Evolutionary conservation across 2,113 vertebrate species (phyloP).

Genomic region (Beaufortia kweichowensis): DNA sequence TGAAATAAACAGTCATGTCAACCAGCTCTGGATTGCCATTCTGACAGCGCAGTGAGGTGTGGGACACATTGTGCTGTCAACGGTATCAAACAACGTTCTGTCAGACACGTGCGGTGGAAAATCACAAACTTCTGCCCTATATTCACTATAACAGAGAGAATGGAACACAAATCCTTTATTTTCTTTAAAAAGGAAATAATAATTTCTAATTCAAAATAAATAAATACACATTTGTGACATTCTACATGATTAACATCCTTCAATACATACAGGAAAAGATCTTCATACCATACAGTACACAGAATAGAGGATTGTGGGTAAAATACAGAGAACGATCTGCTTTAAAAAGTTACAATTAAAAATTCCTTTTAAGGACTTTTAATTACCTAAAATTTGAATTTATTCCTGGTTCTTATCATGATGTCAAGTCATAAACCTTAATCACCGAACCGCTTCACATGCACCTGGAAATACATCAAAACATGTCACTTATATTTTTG

Average conservation of each 20-base stretch:
- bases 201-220: slow-evolving; percentile 67
- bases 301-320: slow-evolving; percentile 59
- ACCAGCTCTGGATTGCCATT: not conserved
- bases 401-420: not conserved
- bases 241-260: slow-evolving; percentile 55
- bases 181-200: slow-evolving; percentile 66
- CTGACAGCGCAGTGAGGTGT: slow-evolving; percentile 4
- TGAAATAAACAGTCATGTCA: not conserved
- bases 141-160: not conserved
- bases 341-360: slow-evolving; percentile 26
- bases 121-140: not conserved
- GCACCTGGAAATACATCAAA: slow-evolving; percentile 16
- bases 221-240: slow-evolving; percentile 72
- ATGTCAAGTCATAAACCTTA: not conserved
- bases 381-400: not conserved
- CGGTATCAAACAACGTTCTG: not conserved
- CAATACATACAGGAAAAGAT: too few species aligned
- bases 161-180: slow-evolving; percentile 61
- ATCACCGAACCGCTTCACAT: slow-evolving; percentile 1
- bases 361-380: slow-evolving; percentile 3
- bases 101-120: not conserved
- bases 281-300: too few species aligned
- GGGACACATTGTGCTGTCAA: not conserved
- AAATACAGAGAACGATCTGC: slow-evolving; percentile 60
- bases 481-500: not conserved